Evolutionary conservation across 2,888 invertebrate genomes (phyloP), one percentile per base, ranked within the genome.

Genomic region (Heliconius cydno): DNA sequence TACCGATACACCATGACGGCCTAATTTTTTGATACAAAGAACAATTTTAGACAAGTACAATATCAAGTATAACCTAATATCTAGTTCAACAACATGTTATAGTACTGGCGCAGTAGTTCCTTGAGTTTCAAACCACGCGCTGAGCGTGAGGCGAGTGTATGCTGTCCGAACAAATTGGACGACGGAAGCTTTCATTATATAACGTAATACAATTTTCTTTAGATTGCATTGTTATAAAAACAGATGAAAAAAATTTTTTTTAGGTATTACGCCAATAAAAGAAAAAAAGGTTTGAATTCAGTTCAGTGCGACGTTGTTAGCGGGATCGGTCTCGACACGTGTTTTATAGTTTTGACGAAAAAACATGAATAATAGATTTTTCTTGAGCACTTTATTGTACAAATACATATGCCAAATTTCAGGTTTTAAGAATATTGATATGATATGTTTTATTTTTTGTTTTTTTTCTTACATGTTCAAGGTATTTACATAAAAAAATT

Each of bases 121-220:
- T 75, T 66, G 46, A 79, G 79, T 79, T 79, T 75, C 79, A 9
- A 41, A 67, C 57, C 79, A 79, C 79, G 79, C 75, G 73, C 67
- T 60, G 46, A 68, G 60, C 75, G 60, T 67, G 68, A 68, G 19
- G 79, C 79, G 65, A 75, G 30, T 60, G 41, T 25, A 30, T 9
- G 75, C 75, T 65, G 75, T 75, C 65, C 41, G 75, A 46, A 75
- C 75, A 79, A 79, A 79, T 76, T 79, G 79, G 79, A 76, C 52
- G 76, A 65, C 71, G 76, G 71, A 71, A 52, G 65, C 70, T 76
- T 76, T 76, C 76, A 46, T 72, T 79, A 63, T 68, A 41, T 28
- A 66, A 71, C 65, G 79, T 57, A 79, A 76, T 76, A 41, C 76
- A 79, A 79, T 79, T 66, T 79, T 65, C 76, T 68, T 38, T 38